Evolutionary conservation across 2,888 invertebrate species (phyloP).

Genomic region (Plebejus anna): DNA sequence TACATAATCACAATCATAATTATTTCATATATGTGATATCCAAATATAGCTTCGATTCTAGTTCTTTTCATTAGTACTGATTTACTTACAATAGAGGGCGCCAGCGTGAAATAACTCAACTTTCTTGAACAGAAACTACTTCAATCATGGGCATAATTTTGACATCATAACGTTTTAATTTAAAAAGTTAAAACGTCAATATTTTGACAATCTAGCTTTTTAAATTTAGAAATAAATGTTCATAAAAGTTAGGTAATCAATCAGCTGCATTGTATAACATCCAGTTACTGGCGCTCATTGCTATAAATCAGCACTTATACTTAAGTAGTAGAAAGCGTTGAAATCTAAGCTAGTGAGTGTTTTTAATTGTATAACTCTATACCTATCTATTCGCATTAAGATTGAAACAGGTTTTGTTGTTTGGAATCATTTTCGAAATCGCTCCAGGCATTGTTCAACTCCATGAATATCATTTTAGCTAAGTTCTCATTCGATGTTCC

Average conservation of each 20-base stretch:
- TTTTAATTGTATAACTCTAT: slow-evolving; percentile 4
- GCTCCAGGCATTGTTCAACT: slow-evolving; percentile 98
- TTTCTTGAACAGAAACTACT: too few relatives aligned
- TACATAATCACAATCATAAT: slow-evolving; percentile 21
- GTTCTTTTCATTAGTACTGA: not conserved
- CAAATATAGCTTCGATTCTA: slow-evolving; percentile 23
- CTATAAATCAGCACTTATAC: too few relatives aligned
- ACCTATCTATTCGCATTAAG: slow-evolving; percentile 42
- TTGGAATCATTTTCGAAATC: slow-evolving; percentile 95
- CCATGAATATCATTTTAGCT: slow-evolving; percentile 98
- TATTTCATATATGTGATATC: slow-evolving; percentile 2
- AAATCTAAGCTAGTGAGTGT: slow-evolving; percentile 11
- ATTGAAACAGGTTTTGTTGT: slow-evolving; percentile 83
- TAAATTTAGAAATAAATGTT: not conserved
- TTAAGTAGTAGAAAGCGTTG: slow-evolving; percentile 20
- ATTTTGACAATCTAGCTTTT: too few relatives aligned
- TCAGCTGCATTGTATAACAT: too few relatives aligned
- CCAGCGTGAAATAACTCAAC: not conserved
- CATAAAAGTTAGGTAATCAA: not conserved
- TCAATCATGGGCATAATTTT: too few relatives aligned
- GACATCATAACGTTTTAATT: too few relatives aligned
- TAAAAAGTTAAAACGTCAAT: too few relatives aligned
- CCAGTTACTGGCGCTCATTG: too few relatives aligned
- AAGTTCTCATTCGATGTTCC: slow-evolving; percentile 95
- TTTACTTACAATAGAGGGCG: not conserved